A percentile compares a stretch with the other conserved stretches of the same genome.
Evolutionary conservation across 1,140 invertebrate genomes (phyloP).

Genomic region (Periplaneta americana): DNA sequence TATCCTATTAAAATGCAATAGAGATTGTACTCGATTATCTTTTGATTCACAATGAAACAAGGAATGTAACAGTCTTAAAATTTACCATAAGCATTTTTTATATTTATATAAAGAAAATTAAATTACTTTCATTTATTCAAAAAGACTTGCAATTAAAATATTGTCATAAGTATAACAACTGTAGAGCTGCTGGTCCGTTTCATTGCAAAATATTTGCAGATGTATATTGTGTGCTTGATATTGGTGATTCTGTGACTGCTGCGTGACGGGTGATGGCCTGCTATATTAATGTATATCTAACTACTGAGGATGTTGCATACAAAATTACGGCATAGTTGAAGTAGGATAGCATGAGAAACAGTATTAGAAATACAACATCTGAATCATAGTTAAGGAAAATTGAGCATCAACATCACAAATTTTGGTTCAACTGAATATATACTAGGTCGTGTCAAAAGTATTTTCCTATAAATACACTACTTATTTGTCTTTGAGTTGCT

Average conservation of each 20-base stretch:
- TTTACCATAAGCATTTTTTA: too few relatives aligned
- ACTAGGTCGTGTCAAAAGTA: too few relatives aligned
- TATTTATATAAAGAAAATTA: neutral
- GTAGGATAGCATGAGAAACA: conserved; percentile 34
- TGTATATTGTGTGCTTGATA: neutral
- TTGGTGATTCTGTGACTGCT: neutral
- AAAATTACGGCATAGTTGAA: conserved; percentile 38
- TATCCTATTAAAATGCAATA: neutral
- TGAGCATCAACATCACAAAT: too few relatives aligned
- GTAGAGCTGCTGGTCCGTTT: neutral
- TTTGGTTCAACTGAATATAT: too few relatives aligned
- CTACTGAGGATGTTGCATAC: conserved; percentile 25
- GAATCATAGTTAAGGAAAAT: conserved; percentile 28
- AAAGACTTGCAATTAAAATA: neutral
- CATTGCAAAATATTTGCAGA: too few relatives aligned
- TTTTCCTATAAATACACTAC: too few relatives aligned
- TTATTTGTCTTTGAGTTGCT: too few relatives aligned
- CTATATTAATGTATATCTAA: neutral
- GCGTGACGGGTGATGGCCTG: neutral
- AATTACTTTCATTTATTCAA: neutral
- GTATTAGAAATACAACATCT: conserved; percentile 34
- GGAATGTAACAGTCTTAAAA: neutral
- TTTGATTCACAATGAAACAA: neutral
- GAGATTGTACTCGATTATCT: neutral
- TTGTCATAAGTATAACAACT: too few relatives aligned